Conservation (phyloP, 2,888 invertebrate genomes). For the Tiliacea aurago region DNA sequence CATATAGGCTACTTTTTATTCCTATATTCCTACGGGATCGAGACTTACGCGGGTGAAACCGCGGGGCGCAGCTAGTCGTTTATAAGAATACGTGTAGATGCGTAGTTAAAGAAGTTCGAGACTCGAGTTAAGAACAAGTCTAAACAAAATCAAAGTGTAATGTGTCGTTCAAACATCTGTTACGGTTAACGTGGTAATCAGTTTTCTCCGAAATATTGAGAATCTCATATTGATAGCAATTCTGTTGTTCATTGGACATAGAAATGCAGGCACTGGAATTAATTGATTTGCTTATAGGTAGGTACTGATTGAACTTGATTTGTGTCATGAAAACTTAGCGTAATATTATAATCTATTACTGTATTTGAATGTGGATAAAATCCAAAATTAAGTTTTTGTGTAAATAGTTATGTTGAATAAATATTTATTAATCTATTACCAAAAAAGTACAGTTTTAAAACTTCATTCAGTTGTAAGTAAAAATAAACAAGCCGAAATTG, state of each 20-base stretch:
- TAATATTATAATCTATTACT: too few species aligned
- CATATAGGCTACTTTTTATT: too few species aligned
- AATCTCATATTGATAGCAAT: background rate
- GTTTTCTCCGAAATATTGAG: constrained; percentile 3
- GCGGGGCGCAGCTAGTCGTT: too few species aligned
- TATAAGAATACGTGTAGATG: background rate
- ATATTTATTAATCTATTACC: background rate
- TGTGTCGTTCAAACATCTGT: constrained; percentile 43
- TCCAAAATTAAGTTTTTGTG: too few species aligned
- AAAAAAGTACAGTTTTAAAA: background rate
- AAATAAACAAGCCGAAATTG: constrained; percentile 33
- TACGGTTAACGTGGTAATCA: constrained; percentile 30
- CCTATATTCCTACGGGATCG: too few species aligned
- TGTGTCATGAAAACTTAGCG: background rate
- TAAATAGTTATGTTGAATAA: too few species aligned
- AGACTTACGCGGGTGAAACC: too few species aligned
- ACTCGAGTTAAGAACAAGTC: constrained; percentile 37
- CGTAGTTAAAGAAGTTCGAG: constrained; percentile 29
- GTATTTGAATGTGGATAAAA: background rate
- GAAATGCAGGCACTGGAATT: background rate
- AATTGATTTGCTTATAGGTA: background rate
- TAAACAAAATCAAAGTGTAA: constrained; percentile 55
- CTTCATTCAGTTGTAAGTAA: background rate
- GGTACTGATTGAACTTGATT: background rate
- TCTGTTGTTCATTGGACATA: background rate